phyloP scores from a whole-genome alignment of 1,140 invertebrate species.

The Drosophila neocordata region DNA sequence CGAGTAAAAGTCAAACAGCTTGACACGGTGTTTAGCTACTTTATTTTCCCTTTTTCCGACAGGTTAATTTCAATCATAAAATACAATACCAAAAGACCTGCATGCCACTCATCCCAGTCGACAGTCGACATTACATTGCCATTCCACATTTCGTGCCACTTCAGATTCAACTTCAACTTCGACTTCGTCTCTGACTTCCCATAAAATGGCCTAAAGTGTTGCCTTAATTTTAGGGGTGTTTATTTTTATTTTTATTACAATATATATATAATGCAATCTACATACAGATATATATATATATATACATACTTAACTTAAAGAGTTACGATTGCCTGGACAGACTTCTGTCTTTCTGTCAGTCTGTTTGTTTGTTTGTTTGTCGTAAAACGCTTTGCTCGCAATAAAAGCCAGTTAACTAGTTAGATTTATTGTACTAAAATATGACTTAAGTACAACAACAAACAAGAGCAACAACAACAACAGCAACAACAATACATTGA shows the following conservation, averaged over 20 bases:
- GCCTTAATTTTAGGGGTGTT: constrained; percentile 72
- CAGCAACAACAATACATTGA: constrained; percentile 14
- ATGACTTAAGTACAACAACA: constrained; percentile 71
- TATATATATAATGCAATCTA: constrained; percentile 71
- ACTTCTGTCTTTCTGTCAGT: constrained; percentile 14
- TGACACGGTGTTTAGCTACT: constrained; percentile 34
- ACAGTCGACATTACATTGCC: neutral
- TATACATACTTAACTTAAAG: constrained; percentile 47
- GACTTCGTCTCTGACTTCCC: constrained; percentile 1
- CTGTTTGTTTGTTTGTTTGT: constrained; percentile 56
- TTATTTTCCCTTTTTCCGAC: constrained; percentile 1
- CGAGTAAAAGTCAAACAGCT: constrained; percentile 30
- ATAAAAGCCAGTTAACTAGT: constrained; percentile 81
- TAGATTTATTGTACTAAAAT: constrained; percentile 82
- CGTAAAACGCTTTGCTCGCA: constrained; percentile 80
- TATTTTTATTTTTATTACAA: constrained; percentile 75
- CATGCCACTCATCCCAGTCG: constrained; percentile 12
- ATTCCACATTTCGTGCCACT: neutral
- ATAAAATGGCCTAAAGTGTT: constrained; percentile 68
- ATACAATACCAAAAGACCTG: constrained; percentile 29
- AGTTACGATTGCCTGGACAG: constrained; percentile 37
- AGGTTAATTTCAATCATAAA: constrained; percentile 54
- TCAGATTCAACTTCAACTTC: constrained; percentile 5
- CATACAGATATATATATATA: constrained; percentile 41
- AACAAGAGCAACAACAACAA: constrained; percentile 50